Conservation (phyloP, 2,113 vertebrate species). For the Oncorhynchus mykiss region DNA sequence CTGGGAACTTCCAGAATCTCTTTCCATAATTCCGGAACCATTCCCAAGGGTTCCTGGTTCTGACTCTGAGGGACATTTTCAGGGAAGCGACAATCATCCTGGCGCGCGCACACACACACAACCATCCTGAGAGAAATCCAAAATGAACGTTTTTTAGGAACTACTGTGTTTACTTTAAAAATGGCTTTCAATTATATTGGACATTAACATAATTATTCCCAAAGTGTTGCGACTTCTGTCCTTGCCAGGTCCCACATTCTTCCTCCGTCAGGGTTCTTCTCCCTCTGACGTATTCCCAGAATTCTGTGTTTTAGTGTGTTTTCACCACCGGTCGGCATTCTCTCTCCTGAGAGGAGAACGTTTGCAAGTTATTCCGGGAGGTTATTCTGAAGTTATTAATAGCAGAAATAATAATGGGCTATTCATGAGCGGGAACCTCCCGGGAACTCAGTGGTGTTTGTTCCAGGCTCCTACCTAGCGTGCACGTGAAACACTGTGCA, state of each 20-base stretch:
- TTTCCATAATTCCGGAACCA: slow-evolving; percentile 14
- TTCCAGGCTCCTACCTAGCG: slow-evolving; percentile 13
- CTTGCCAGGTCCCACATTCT: slow-evolving; percentile 44
- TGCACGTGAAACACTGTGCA: not conserved
- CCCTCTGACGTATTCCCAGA: slow-evolving; percentile 23
- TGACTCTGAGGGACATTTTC: too few species aligned
- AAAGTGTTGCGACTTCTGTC: slow-evolving; percentile 45
- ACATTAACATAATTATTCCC: slow-evolving; percentile 61
- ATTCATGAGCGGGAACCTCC: slow-evolving; percentile 34
- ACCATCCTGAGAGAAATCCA: too few species aligned
- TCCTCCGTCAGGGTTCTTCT: slow-evolving; percentile 31
- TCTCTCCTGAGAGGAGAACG: not conserved
- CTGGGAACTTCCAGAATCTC: slow-evolving; percentile 56
- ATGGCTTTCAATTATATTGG: slow-evolving; percentile 15
- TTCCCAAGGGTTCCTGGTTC: too few species aligned
- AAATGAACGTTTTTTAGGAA: too few species aligned
- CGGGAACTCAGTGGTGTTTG: slow-evolving; percentile 4
- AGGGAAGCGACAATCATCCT: too few species aligned
- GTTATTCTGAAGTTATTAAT: slow-evolving; percentile 34
- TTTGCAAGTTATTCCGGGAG: slow-evolving; percentile 11
- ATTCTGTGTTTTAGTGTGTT: slow-evolving; percentile 21
- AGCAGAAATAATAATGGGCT: slow-evolving; percentile 24
- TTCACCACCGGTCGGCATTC: not conserved
- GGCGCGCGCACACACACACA: too few species aligned
- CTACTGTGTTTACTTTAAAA: slow-evolving; percentile 31